Evolutionary conservation across 2,113 vertebrate genomes (phyloP), one percentile per base, ranked within the genome.

Genomic region (Ardeotis arabs): DNA sequence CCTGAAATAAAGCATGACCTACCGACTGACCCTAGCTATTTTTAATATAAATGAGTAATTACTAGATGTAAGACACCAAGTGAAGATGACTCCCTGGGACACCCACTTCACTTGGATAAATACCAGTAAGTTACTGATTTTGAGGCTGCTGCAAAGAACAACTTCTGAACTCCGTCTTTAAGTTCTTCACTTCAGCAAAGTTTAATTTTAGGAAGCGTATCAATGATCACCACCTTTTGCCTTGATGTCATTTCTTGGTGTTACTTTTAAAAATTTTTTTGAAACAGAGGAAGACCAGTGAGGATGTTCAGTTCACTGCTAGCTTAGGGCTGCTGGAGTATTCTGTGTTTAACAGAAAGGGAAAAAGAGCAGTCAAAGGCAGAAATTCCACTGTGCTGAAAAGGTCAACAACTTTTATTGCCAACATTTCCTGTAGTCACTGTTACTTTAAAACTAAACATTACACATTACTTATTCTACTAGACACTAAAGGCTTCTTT

Each of bases 381-480:
- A 67, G 29, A 86, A 88, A 90, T 74, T 55, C 59, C 20, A 33
- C 3, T 39, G 64, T 49, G n/a, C 31, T 78, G 37, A 80, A 83
- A 84, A 95, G 47, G 60, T 50, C 53, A 96, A 49, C 31, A 67
- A 52, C 45, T 79, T 86, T 20, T 44, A 79, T 53, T 90, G 69
- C 59, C 24, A 86, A 4, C 76, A 41, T 59, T 87, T 95, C 78
- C 87, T 85, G 62, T 47, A 76, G 69, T 76, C 45, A 55, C 80
- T 79, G 69, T 50, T 76, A 84, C 81, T 95, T 92, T 91, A 93
- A 84, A 96, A 78, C 45, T 66, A 45, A 84, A 82, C 27, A 66
- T 80, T 29, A 62, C 52, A 77, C 44, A 69, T 58, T 59, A 83
- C 23, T 92, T 93, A 53, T 17, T 88, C 66, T 64, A 70, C 14